Evolutionary conservation across 2,797 vertebrate genomes (phyloP).

Genomic region (Nasua narica): DNA sequence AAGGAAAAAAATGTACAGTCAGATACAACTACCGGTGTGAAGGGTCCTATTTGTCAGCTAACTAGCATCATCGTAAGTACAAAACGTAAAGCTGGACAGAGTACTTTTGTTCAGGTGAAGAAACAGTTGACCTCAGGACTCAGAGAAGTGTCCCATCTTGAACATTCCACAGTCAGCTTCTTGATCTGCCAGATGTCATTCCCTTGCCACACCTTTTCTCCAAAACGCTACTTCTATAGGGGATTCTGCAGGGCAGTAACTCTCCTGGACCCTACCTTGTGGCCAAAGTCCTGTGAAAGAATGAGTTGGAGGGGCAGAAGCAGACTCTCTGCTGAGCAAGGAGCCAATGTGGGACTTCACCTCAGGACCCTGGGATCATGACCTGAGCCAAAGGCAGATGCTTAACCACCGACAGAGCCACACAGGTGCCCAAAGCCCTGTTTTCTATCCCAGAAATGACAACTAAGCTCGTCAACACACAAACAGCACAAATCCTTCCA

Average conservation of each 20-base stretch:
- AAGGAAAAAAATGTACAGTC: background rate
- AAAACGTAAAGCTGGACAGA: background rate
- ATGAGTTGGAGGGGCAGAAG: too few relatives aligned
- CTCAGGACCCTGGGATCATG: too few relatives aligned
- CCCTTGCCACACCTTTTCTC: background rate
- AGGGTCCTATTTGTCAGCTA: background rate
- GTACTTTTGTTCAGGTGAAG: background rate
- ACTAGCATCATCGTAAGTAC: background rate
- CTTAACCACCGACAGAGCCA: too few relatives aligned
- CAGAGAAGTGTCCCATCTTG: background rate
- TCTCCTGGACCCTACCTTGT: background rate
- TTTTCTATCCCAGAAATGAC: background rate
- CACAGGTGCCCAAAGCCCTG: background rate
- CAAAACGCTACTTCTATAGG: background rate
- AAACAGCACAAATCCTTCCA: background rate
- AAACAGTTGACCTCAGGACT: background rate
- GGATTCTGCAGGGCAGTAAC: background rate
- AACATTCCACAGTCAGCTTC: background rate
- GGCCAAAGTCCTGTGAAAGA: background rate
- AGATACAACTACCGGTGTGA: background rate
- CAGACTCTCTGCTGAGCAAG: too few relatives aligned
- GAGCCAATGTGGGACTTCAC: too few relatives aligned
- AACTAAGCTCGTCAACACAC: background rate
- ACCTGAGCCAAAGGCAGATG: too few relatives aligned
- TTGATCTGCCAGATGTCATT: background rate